A percentile compares a stretch with the other conserved stretches of the same genome.
Evolutionary conservation across 2,113 vertebrate species (phyloP).

Genomic region (Zapornia atra): DNA sequence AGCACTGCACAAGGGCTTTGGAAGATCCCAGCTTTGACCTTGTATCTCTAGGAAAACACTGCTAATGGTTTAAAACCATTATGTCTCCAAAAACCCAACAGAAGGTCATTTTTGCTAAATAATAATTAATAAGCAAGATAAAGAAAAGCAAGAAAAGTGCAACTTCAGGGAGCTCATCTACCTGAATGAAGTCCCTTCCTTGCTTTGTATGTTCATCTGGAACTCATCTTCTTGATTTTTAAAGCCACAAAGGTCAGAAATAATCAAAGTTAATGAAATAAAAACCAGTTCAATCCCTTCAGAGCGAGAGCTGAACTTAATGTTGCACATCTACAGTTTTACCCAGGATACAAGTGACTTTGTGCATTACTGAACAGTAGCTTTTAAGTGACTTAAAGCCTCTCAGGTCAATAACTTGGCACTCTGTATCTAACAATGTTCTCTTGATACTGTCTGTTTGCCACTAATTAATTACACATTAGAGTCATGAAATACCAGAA

Average conservation of each 20-base stretch:
- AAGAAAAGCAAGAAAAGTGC: background rate
- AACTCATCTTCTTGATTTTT: background rate
- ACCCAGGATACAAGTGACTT: background rate
- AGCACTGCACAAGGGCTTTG: background rate
- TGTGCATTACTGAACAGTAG: background rate
- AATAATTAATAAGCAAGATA: background rate
- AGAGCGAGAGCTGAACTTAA: background rate
- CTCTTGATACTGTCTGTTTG: background rate
- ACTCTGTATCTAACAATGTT: background rate
- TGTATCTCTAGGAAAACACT: background rate
- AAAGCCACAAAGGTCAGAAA: background rate
- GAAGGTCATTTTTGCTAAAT: background rate
- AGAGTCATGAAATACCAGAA: background rate
- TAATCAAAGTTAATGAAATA: background rate
- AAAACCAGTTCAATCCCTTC: background rate
- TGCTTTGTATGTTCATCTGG: background rate
- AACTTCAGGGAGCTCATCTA: background rate
- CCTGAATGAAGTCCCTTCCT: background rate
- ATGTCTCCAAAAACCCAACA: background rate
- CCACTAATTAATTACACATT: background rate
- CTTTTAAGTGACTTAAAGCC: background rate
- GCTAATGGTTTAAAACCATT: background rate
- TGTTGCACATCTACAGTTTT: background rate
- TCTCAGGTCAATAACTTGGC: background rate
- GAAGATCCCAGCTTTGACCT: background rate